Evolutionary conservation across 2,888 invertebrate species (phyloP), one percentile per base, ranked within the genome.

Genomic region (Aquatica leii): DNA sequence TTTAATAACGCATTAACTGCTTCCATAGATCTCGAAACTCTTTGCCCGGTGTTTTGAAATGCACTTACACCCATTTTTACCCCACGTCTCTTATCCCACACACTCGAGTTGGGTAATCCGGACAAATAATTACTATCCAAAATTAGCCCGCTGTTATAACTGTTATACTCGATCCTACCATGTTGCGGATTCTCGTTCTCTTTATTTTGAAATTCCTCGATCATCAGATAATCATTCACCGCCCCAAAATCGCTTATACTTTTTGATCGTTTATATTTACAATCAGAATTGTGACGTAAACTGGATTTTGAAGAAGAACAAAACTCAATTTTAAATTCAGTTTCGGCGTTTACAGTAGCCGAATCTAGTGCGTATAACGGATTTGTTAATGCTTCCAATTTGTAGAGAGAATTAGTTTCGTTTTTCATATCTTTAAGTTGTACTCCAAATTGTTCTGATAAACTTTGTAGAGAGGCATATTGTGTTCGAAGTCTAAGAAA

Each of bases 21-120:
- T 63, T 81, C 81, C 79, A 81, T 79, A 2, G 80, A 80, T 60
- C 81, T 71, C 1, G 79, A 81, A 12, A 80, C 74, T 51, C 80
- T 70, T 49, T 73, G 73, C 51, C 76, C 76, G 37, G 59, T 67
- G 31, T 66, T 59, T n/a, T 73, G 71, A 59, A 89, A 90, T 8
- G 89, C 89, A 73, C 89, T 84, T 6, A 89, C 90, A 8, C 90
- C 91, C 90, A 90, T 90, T 82, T 90, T 90, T 1, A 90, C 90
- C 1, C 90, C 89, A 65, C 89, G 83, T 71, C 88, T 78, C 62
- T 79, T 79, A 65, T 78, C 78, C 55, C 71, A 62, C 59, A 64
- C 41, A 20, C 15, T 62, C 24, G 66, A 63, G 2, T 70, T 65
- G n/a, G 76, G 74, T 17, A 80, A 68, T 1, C 79, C 80, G 0